Conservation (phyloP, 1,140 invertebrate species). For the Lycorma delicatula region DNA sequence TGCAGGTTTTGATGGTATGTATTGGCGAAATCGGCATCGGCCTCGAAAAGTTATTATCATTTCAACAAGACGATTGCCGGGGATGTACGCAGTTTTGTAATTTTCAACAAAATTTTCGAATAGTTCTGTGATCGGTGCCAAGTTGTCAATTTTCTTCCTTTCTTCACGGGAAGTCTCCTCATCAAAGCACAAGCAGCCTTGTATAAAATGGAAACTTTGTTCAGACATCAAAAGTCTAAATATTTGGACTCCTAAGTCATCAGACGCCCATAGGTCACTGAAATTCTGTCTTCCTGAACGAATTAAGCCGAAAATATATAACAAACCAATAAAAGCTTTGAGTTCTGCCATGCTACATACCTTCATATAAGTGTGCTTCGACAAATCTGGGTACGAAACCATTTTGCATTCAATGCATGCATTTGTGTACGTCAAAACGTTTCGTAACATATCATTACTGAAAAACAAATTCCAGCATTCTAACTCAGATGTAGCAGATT, state of each 20-base stretch:
- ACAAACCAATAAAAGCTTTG: too few species aligned
- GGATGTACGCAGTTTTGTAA: constrained; percentile 26
- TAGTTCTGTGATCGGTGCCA: constrained; percentile 32
- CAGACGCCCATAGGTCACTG: constrained; percentile 30
- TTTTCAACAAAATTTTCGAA: constrained; percentile 33
- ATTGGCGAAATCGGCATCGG: constrained; percentile 34
- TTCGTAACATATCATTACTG: too few species aligned
- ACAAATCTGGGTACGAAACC: too few species aligned
- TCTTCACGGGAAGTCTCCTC: constrained; percentile 26
- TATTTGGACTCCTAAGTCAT: constrained; percentile 24
- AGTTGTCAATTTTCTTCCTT: constrained; percentile 29
- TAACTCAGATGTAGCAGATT: too few species aligned
- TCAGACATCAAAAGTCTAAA: constrained; percentile 25
- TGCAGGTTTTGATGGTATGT: constrained; percentile 36
- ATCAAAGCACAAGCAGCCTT: constrained; percentile 31
- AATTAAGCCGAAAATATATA: too few species aligned
- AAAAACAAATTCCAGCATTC: too few species aligned
- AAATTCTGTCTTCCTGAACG: too few species aligned
- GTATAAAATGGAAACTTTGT: constrained; percentile 26
- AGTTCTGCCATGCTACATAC: too few species aligned
- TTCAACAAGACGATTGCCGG: constrained; percentile 27
- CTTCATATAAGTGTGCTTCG: too few species aligned
- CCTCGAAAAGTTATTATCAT: constrained; percentile 33
- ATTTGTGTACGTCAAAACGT: too few species aligned
- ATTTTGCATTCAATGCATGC: too few species aligned